These are phyloP conservation scores for Drosophila mulleri DNA, from an alignment of 2,888 invertebrate genomes.

Conservation along the genomic window DNA sequence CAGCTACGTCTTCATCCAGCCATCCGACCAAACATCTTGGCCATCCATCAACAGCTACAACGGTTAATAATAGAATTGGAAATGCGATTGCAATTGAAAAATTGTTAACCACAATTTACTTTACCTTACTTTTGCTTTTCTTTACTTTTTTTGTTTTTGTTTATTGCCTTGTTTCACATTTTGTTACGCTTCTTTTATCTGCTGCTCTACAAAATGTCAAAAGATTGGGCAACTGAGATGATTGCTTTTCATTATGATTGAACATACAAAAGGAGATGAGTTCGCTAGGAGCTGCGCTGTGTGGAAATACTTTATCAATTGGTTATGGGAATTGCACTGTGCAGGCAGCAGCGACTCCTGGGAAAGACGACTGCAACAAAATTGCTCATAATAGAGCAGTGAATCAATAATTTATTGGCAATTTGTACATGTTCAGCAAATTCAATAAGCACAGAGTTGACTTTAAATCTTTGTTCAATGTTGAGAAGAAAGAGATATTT, in stretches of 20 bases:
- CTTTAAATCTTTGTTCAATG: too few species aligned
- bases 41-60: conserved; percentile 59
- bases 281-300: conserved; percentile 31
- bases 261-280: conserved; percentile 44
- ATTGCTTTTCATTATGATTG: conserved; percentile 33
- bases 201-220: conserved; percentile 62
- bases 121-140: conserved; percentile 18
- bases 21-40: conserved; percentile 17
- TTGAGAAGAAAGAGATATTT: background rate
- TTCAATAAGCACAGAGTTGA: background rate
- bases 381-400: background rate
- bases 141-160: background rate
- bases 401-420: conserved; percentile 11
- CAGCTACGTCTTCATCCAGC: background rate
- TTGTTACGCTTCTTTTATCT: conserved; percentile 39
- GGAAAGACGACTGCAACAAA: conserved; percentile 2
- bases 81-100: conserved; percentile 70
- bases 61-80: conserved; percentile 67
- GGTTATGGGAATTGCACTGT: conserved; percentile 22
- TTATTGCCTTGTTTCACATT: background rate
- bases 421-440: background rate
- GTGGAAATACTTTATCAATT: conserved; percentile 28
- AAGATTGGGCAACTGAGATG: conserved; percentile 59
- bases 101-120: conserved; percentile 62
- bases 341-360: background rate